Conservation (phyloP, 2,113 vertebrate genomes). For the Illadopsis cleaveri region DNA sequence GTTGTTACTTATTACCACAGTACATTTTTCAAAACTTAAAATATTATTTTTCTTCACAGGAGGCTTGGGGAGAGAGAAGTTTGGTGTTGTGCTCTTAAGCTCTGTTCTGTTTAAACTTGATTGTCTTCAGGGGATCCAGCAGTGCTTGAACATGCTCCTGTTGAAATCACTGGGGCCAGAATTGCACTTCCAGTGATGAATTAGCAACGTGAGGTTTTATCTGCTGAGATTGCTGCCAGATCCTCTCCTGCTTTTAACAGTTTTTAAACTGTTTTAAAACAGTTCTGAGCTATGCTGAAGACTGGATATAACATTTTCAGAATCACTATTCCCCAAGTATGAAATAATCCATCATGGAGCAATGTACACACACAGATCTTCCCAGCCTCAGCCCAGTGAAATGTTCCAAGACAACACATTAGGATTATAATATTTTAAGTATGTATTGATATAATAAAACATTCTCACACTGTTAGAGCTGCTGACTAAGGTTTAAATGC, state of each 20-base stretch:
- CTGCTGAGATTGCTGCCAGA: neutral
- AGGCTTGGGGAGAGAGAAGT: neutral
- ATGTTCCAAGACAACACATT: neutral
- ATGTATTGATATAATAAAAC: neutral
- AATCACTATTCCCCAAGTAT: neutral
- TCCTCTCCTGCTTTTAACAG: neutral
- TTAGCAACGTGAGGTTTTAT: neutral
- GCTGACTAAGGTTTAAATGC: neutral
- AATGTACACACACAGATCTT: neutral
- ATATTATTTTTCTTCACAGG: neutral
- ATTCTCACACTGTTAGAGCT: neutral
- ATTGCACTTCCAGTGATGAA: neutral
- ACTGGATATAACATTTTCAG: neutral
- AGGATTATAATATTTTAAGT: neutral
- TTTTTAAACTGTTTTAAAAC: neutral
- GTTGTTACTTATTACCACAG: neutral
- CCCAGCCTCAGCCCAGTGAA: neutral
- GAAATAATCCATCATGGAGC: neutral
- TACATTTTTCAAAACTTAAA: neutral
- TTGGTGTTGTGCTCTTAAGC: neutral
- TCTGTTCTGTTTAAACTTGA: slow-evolving; percentile 35
- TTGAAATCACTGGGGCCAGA: neutral
- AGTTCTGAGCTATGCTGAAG: neutral
- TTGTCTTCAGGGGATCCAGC: slow-evolving; percentile 21
- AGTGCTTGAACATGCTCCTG: slow-evolving; percentile 45